phyloP scores from a whole-genome alignment of 2,888 invertebrate species.

The Dryobotodes eremita region DNA sequence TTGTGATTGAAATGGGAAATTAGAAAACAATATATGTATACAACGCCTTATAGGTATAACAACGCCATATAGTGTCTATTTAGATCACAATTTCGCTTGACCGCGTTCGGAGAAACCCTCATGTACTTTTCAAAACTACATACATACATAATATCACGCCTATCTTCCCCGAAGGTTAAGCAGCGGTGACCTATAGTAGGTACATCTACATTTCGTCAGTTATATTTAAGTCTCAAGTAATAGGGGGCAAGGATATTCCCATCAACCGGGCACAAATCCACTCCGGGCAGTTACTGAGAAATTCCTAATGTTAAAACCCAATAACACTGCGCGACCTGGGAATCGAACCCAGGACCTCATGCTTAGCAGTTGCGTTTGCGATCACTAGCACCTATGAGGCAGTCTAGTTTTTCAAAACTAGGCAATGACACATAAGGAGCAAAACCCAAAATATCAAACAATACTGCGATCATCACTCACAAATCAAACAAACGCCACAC shows the following conservation, averaged over 20 bases:
- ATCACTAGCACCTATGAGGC: background rate
- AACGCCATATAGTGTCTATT: background rate
- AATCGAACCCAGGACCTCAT: background rate
- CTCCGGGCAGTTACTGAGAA: background rate
- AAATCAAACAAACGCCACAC: constrained; percentile 9
- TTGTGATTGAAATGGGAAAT: constrained; percentile 25
- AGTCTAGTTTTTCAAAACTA: background rate
- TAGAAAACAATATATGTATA: background rate
- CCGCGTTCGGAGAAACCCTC: background rate
- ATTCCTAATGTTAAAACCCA: background rate
- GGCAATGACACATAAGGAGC: background rate
- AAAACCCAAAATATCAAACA: background rate
- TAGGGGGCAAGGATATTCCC: background rate
- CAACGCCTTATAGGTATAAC: background rate
- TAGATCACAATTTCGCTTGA: background rate
- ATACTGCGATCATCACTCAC: background rate
- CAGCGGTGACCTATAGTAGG: background rate
- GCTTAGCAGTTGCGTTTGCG: background rate
- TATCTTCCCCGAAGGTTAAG: background rate
- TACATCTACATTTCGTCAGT: background rate
- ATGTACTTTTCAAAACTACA: background rate
- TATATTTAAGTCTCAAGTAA: background rate
- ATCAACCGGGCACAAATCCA: background rate
- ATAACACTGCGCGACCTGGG: background rate
- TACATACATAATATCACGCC: background rate